phyloP scores from a whole-genome alignment of 2,797 vertebrate species.

The Lagodon rhomboides region DNA sequence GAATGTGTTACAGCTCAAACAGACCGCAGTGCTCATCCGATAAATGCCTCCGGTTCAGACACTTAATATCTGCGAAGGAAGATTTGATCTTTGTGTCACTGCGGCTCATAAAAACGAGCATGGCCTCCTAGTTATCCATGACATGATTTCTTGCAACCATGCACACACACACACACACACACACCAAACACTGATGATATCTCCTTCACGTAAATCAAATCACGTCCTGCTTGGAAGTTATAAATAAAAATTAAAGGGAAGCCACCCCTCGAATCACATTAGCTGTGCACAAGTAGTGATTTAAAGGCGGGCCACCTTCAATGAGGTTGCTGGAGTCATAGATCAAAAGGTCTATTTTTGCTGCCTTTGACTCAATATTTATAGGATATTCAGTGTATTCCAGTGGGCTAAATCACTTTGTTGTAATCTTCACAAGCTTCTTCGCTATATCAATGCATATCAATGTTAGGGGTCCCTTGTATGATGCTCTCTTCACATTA shows the following conservation, averaged over 20 bases:
- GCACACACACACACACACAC: conserved; percentile 22
- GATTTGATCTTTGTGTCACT: conserved; percentile 23
- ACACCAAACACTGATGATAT: conserved; percentile 20
- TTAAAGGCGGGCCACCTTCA: neutral
- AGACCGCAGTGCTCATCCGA: conserved; percentile 44
- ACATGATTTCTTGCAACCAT: conserved; percentile 9
- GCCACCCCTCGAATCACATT: neutral
- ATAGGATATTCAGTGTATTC: no score
- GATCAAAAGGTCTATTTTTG: neutral
- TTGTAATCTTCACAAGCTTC: neutral
- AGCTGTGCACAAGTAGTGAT: neutral
- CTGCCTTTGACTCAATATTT: neutral
- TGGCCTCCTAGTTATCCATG: conserved; percentile 22
- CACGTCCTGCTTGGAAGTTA: neutral
- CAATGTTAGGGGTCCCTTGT: neutral
- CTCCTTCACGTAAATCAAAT: conserved; percentile 1
- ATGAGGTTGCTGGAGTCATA: neutral
- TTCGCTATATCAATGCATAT: neutral
- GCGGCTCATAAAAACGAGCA: conserved; percentile 30
- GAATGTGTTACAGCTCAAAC: conserved; percentile 47
- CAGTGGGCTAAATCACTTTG: neutral
- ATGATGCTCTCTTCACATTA: conserved; percentile 16
- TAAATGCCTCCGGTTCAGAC: conserved; percentile 42
- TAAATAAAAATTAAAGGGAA: neutral
- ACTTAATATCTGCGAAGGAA: conserved; percentile 30